Base-by-base conservation (phyloP, 2,797 vertebrate species). In the Harpagifer antarcticus region DNA sequence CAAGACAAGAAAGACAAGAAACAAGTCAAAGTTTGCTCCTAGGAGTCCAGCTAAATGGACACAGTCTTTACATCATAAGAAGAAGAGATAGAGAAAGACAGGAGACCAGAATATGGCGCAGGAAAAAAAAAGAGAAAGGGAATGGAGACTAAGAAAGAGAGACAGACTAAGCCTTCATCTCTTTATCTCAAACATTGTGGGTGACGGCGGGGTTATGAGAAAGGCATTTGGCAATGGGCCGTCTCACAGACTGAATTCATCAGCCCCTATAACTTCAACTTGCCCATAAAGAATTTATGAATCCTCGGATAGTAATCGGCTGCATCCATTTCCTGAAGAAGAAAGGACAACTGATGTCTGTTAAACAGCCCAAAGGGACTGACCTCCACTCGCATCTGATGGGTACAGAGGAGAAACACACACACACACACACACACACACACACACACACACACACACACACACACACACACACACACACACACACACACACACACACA, bases 361-460 rank as follows among this genome's bases (percentile, higher is more conserved):
- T 93, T 95, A 95, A 96, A 96, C 89, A 93, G 95, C 96, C 95
- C 93, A 88, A 66, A 96, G 96, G 96, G 96, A 95, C 93, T 93
- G 95, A 95, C 95, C 95, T 94, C 86, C 92, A 91, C 94, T 95
- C 90, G 90, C 84, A 95, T 96, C 94, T 91, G 92, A 88, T 83
- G 76, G 76, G 49, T 74, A 87, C 67, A 65, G 73, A 82, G 64
- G 54, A 84, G 42, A 31, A 42, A 71, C 50, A 68, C 57, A 87
- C 73, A 84, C 13, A 76, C 61, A 74, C 68, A 54, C 49, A 60
- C 23, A 16, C 31, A 56, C 43, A 52, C 20, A 60, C 61, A 61
- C 67, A 50, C 47, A 64, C 68, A 61, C 42, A 62, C n/a, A 62
- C 50, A 73, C 66, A 47, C 57, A 80, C 54, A 71, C 33, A 53